phyloP scores from a whole-genome alignment of 2,797 vertebrate genomes.

The Molossus alvarezi region DNA sequence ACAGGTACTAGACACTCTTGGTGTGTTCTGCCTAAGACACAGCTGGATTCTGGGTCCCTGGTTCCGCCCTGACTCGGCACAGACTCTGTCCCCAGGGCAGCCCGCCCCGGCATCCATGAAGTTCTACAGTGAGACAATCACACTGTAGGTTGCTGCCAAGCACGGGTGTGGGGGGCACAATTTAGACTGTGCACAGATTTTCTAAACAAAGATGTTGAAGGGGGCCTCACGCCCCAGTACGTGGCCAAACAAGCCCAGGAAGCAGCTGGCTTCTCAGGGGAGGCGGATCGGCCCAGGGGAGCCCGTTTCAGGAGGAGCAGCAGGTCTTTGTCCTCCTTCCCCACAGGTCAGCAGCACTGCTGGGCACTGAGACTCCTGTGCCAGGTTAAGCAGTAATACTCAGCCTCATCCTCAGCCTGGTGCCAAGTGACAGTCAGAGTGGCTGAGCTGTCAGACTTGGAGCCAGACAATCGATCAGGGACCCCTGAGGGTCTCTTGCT shows the following conservation, averaged over 20 bases:
- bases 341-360: background rate
- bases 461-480: too few species aligned
- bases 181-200: background rate
- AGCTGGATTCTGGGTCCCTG: background rate
- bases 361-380: fast-evolving
- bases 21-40: background rate
- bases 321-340: background rate
- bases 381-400: too few species aligned
- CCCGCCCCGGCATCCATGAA: background rate
- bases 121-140: background rate
- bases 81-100: background rate
- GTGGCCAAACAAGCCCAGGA: background rate
- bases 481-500: too few species aligned
- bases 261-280: background rate
- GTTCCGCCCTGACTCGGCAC: background rate
- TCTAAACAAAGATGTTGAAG: background rate
- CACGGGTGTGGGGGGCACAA: background rate
- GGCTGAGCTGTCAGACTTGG: too few species aligned
- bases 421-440: too few species aligned
- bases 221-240: background rate
- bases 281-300: background rate
- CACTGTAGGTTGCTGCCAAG: background rate
- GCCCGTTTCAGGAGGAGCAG: background rate
- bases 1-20: background rate
- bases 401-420: too few species aligned